Conservation (phyloP, 2,113 vertebrate species). For the Phrynocephalus versicolor region DNA sequence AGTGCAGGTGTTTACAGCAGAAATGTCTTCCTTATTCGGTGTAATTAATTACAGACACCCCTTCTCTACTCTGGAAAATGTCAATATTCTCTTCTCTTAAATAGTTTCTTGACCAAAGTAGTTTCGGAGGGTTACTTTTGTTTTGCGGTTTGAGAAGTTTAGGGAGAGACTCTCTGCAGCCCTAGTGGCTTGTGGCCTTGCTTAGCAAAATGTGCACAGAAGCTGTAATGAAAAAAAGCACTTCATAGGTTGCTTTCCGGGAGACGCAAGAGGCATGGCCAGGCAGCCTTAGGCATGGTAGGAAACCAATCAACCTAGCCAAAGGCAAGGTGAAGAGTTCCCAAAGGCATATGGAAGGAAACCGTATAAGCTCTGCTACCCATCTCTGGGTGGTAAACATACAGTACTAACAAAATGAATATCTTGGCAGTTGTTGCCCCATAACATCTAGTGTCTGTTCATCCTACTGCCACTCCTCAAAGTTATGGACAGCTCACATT, state of each 20-base stretch:
- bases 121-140: not conserved
- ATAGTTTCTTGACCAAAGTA: not conserved
- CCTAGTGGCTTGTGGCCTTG: not conserved
- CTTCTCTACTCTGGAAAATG: slow-evolving; percentile 2
- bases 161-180: not conserved
- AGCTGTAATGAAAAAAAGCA: not conserved
- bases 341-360: too few species aligned
- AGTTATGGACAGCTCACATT: not conserved
- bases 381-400: too few species aligned
- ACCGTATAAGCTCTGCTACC: too few species aligned
- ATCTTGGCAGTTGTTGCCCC: not conserved
- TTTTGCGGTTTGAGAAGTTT: not conserved
- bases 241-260: not conserved
- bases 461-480: not conserved
- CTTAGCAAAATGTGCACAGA: not conserved
- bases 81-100: not conserved
- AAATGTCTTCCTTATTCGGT: slow-evolving; percentile 2
- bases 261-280: not conserved
- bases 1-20: slow-evolving; percentile 20
- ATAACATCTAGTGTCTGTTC: not conserved
- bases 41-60: slow-evolving; percentile 4
- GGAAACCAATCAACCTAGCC: too few species aligned
- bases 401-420: not conserved
- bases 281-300: not conserved
- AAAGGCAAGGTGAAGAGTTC: too few species aligned